Conservation (phyloP, 1,140 invertebrate genomes). For the Homalodisca vitripennis region DNA sequence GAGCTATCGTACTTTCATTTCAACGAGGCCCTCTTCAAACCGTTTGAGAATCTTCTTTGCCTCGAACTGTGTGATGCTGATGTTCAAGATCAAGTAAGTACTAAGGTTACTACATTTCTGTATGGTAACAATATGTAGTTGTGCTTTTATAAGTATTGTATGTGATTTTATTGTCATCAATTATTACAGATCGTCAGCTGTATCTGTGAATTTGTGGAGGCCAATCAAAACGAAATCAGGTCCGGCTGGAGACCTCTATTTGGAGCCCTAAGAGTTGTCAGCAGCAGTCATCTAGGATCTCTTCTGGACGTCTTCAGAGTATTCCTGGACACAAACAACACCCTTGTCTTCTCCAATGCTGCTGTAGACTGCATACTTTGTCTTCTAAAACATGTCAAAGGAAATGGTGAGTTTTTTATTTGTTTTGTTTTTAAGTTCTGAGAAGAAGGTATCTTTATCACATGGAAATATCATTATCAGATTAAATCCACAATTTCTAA, state of each 20-base stretch:
- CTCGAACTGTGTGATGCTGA: conserved; percentile 89
- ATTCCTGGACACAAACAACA: conserved; percentile 88
- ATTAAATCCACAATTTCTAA: no score
- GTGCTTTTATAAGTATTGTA: neutral
- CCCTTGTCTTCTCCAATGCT: conserved; percentile 90
- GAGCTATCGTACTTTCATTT: conserved; percentile 93
- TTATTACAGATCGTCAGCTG: conserved; percentile 80
- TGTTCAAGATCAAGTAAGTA: conserved; percentile 76
- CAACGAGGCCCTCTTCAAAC: conserved; percentile 92
- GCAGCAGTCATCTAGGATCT: conserved; percentile 62
- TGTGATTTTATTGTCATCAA: no score
- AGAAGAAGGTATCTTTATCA: no score
- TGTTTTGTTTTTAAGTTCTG: no score
- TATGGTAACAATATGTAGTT: neutral
- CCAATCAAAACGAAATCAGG: conserved; percentile 85
- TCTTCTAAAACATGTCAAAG: conserved; percentile 67
- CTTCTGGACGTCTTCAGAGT: conserved; percentile 91
- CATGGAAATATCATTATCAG: no score
- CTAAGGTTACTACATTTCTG: no score
- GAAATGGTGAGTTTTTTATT: conserved; percentile 52
- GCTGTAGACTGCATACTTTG: conserved; percentile 91
- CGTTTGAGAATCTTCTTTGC: conserved; percentile 91
- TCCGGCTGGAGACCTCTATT: conserved; percentile 94
- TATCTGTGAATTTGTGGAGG: conserved; percentile 93
- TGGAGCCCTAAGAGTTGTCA: conserved; percentile 81